phyloP scores from a whole-genome alignment of 2,888 invertebrate species.

The Melitaea athalia region DNA sequence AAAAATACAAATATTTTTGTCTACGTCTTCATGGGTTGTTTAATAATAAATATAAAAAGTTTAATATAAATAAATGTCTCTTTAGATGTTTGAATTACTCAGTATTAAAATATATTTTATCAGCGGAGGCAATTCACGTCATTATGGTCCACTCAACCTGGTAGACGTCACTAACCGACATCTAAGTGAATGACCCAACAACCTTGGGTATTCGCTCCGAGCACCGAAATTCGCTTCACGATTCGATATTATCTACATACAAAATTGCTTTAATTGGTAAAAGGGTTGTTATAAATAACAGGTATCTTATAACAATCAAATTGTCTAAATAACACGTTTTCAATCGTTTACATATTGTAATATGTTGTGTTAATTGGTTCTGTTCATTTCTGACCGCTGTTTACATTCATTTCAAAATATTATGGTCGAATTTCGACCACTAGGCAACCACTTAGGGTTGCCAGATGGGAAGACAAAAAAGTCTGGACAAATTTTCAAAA shows the following conservation, averaged over 20 bases:
- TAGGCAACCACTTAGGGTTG: too few relatives aligned
- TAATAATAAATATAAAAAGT: not conserved
- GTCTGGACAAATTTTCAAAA: too few relatives aligned
- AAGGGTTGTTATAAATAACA: conserved; percentile 25
- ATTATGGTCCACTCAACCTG: conserved; percentile 34
- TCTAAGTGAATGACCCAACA: conserved; percentile 39
- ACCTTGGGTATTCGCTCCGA: conserved; percentile 40
- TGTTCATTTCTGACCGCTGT: not conserved
- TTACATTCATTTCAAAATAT: not conserved
- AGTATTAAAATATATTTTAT: conserved; percentile 18
- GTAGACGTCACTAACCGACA: conserved; percentile 34
- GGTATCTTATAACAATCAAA: conserved; percentile 12
- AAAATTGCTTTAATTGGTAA: conserved; percentile 21
- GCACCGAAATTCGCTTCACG: conserved; percentile 36
- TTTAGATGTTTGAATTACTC: not conserved
- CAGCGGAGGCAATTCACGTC: conserved; percentile 12
- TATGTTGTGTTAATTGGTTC: conserved; percentile 5
- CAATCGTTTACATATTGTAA: not conserved
- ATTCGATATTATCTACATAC: conserved; percentile 21
- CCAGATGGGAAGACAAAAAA: too few relatives aligned
- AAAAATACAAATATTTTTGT: not conserved
- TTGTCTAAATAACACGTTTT: conserved; percentile 22
- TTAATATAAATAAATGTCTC: not conserved
- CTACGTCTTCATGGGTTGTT: not conserved
- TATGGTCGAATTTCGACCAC: too few relatives aligned